A percentile compares a stretch with the other conserved stretches of the same genome.
Conservation (phyloP, 1,140 invertebrate genomes). For the Bombus waltoni region DNA sequence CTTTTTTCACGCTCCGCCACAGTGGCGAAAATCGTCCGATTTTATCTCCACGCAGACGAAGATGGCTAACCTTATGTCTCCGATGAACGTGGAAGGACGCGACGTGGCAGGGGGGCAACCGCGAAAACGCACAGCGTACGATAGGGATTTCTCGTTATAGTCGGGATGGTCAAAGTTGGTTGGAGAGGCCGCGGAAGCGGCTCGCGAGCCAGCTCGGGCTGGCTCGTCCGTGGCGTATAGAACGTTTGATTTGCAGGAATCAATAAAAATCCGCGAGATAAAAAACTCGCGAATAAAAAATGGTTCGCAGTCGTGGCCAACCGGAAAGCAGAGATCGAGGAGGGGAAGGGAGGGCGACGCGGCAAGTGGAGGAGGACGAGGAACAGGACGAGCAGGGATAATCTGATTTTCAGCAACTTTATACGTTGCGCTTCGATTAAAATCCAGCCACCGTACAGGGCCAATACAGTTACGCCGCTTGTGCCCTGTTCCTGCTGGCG, state of each 20-base stretch:
- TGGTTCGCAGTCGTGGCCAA: conserved; percentile 46
- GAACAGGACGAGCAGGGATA: conserved; percentile 71
- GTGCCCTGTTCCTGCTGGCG: conserved; percentile 23
- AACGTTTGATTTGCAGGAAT: conserved; percentile 62
- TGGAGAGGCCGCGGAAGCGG: neutral
- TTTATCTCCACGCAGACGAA: too few relatives aligned
- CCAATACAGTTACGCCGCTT: conserved; percentile 76
- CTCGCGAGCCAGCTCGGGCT: neutral
- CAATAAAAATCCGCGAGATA: conserved; percentile 67
- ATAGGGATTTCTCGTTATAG: conserved; percentile 9
- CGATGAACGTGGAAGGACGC: too few relatives aligned
- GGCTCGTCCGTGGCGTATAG: neutral
- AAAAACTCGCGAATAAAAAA: conserved; percentile 64
- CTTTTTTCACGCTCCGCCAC: too few relatives aligned
- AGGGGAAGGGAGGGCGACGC: conserved; percentile 26
- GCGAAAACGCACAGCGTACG: neutral
- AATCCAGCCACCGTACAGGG: conserved; percentile 78
- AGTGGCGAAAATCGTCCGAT: too few relatives aligned
- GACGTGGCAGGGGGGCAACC: too few relatives aligned
- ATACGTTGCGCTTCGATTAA: conserved; percentile 82
- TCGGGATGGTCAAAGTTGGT: neutral
- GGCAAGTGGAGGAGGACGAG: conserved; percentile 43
- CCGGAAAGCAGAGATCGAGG: conserved; percentile 49
- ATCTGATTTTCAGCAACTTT: conserved; percentile 82
- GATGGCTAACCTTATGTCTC: too few relatives aligned